These are phyloP conservation scores for Natator depressus DNA, from an alignment of 2,113 vertebrate species.

Conservation along the genomic window DNA sequence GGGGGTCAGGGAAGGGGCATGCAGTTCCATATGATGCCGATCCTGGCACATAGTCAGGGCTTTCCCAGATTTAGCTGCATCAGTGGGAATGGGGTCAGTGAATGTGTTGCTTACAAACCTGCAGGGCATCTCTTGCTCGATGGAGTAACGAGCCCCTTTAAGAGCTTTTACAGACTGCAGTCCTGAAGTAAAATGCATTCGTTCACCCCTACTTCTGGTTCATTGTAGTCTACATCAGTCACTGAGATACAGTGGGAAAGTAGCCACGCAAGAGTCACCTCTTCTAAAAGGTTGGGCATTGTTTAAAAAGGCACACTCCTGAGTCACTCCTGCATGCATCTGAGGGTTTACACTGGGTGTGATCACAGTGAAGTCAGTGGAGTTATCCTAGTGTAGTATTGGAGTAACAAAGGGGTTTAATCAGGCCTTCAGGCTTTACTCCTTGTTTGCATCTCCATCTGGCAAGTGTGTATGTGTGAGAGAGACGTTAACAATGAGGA, in stretches of 20 bases:
- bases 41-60: not conserved
- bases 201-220: not conserved
- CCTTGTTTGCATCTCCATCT: not conserved
- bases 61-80: not conserved
- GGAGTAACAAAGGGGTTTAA: not conserved
- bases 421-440: constrained; percentile 18
- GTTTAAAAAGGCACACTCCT: not conserved
- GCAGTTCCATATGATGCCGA: not conserved
- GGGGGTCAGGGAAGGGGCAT: not conserved
- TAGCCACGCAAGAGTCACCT: not conserved
- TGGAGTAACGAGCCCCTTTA: not conserved
- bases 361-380: not conserved
- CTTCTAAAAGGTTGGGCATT: not conserved
- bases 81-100: not conserved
- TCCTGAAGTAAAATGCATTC: not conserved
- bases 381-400: not conserved
- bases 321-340: not conserved
- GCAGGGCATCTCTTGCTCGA: not conserved
- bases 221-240: not conserved
- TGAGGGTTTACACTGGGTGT: not conserved
- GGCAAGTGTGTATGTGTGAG: constrained; percentile 33
- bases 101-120: not conserved
- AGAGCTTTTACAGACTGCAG: constrained; percentile 14
- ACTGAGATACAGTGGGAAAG: not conserved
- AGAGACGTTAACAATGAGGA: constrained; percentile 25